Conservation (phyloP, 1,140 invertebrate species). For the Condylostylus longicornis region DNA sequence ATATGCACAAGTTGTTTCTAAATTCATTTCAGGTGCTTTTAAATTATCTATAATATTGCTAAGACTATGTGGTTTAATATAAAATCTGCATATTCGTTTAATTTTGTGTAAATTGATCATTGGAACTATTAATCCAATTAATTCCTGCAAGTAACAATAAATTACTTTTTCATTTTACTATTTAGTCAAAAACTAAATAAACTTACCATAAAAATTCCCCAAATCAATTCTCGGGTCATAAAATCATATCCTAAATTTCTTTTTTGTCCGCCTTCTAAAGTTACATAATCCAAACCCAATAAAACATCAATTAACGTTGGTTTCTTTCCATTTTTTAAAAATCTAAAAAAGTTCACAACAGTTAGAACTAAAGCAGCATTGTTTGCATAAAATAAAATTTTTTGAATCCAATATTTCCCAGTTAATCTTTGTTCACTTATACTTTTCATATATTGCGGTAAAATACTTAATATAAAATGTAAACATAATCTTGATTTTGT, state of each 20-base stretch:
- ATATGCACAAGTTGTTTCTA: conserved; percentile 37
- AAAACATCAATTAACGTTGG: conserved; percentile 42
- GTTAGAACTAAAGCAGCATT: conserved; percentile 38
- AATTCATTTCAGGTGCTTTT: conserved; percentile 16
- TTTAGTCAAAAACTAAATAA: background rate
- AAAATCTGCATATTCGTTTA: conserved; percentile 27
- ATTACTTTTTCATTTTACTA: conserved; percentile 2
- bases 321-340: conserved; percentile 43
- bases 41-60: too few species aligned
- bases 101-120: conserved; percentile 43
- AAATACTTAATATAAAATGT: conserved; percentile 37
- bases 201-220: conserved; percentile 51
- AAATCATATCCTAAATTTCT: conserved; percentile 40
- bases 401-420: conserved; percentile 34
- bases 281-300: conserved; percentile 34
- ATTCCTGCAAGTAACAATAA: conserved; percentile 35
- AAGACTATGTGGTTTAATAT: too few species aligned
- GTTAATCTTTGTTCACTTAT: conserved; percentile 36
- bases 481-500: conserved; percentile 36
- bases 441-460: conserved; percentile 38
- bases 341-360: conserved; percentile 44
- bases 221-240: conserved; percentile 48
- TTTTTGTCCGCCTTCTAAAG: conserved; percentile 34
- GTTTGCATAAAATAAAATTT: conserved; percentile 35
- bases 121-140: conserved; percentile 40